Conservation (phyloP, 2,113 vertebrate species). For the Rhegmatorhina hoffmannsi region DNA sequence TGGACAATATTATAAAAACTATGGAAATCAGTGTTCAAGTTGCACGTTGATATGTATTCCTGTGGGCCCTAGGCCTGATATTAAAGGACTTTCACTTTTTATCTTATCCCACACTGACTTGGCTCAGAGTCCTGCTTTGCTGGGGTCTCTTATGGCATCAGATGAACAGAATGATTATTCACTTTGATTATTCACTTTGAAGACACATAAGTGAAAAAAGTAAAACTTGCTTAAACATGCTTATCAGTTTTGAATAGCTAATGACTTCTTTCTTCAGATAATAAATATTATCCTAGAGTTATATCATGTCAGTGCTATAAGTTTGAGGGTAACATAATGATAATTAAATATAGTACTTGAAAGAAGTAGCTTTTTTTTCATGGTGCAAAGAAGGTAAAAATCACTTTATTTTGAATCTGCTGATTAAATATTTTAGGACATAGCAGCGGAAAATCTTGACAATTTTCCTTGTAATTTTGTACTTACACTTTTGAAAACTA, state of each 20-base stretch:
- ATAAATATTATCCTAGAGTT: background rate
- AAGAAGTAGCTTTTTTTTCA: background rate
- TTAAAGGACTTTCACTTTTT: no score
- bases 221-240: background rate
- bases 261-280: background rate
- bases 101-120: no score
- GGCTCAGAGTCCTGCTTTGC: no score
- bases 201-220: background rate
- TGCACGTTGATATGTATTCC: no score
- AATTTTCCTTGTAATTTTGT: background rate
- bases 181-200: background rate
- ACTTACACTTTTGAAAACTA: background rate
- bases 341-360: background rate
- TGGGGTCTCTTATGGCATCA: no score
- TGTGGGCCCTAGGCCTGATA: no score
- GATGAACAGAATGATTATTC: background rate
- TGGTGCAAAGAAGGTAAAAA: background rate
- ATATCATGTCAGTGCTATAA: background rate
- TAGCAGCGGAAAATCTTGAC: background rate
- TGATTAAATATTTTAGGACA: background rate
- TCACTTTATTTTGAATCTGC: background rate
- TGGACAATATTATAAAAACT: no score
- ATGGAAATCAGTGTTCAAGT: no score
- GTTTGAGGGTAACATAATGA: background rate
- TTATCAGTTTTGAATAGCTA: background rate